Base-by-base conservation (phyloP, 2,888 invertebrate genomes). In the Watsonalla cultraria region DNA sequence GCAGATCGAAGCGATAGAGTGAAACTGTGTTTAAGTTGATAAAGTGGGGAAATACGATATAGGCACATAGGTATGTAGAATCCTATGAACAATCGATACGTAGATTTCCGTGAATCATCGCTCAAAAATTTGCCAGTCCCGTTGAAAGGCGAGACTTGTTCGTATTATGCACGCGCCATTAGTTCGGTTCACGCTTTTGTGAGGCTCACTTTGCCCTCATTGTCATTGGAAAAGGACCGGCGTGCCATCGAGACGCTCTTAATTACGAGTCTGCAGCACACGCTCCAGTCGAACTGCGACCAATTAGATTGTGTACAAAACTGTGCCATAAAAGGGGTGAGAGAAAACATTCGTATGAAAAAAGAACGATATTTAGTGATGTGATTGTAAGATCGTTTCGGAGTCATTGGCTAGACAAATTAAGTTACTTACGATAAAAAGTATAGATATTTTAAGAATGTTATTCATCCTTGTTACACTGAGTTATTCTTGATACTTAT, bases 121-220 rank as follows among this genome's bases (percentile, higher is more conserved):
- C 76, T 82, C 76, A 76, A 80, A 82, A 82, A 80, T 81, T 82
- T 77, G 74, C 78, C 80, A 80, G 78, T 74, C 63, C 64, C 69
- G 62, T 64, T 78, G 80, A 84, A 82, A 80, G 65, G 77, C 72
- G 79, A 73, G 82, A 79, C 82, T 84, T 84, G 78, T 75, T 65
- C 73, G 80, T 70, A 84, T 87, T 86, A 86, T 77, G 76, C 70
- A 76, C 81, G 78, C 80, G 76, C 83, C 84, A 86, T 86, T 87
- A 86, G 81, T 66, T 76, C 72, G 60, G 66, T 76, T 77, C 75
- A 68, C 71, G 80, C 78, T 74, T 82, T 86, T 85, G 83, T 86
- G 78, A 66, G 70, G 60, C 62, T 64, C 57, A 60, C 58, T 66
- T 66, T 70, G 67, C 70, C 72, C 72, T 80, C 78, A 83, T 82